These are phyloP conservation scores for Melitaea athalia DNA, from an alignment of 2,888 invertebrate genomes.

Conservation along the genomic window DNA sequence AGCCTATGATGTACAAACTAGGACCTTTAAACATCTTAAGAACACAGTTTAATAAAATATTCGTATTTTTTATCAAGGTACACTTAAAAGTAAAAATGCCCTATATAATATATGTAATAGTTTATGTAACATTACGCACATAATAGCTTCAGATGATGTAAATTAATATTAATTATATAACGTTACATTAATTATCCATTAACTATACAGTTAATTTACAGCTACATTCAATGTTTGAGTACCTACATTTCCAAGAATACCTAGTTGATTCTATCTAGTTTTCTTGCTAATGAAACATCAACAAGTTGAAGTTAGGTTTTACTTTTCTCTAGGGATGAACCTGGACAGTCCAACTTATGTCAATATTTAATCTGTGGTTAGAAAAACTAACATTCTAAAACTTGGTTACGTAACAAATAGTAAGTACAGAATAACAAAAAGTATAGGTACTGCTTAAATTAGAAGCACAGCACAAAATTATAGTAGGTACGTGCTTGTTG, in stretches of 20 bases:
- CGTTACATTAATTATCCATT: background rate
- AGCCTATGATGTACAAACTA: too few species aligned
- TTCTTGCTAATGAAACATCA: constrained; percentile 6
- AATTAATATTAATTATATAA: too few species aligned
- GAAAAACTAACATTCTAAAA: background rate
- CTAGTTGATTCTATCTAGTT: constrained; percentile 1
- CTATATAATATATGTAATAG: too few species aligned
- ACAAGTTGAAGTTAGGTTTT: constrained; percentile 8
- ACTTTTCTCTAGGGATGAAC: background rate
- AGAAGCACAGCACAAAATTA: too few species aligned
- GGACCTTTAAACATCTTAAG: too few species aligned
- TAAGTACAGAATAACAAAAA: background rate
- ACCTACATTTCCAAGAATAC: background rate
- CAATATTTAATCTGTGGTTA: background rate
- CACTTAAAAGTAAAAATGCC: too few species aligned
- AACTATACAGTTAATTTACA: background rate
- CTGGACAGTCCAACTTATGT: background rate
- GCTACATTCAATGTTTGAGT: constrained; percentile 5
- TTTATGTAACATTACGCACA: too few species aligned
- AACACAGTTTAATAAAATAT: too few species aligned
- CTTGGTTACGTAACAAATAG: background rate
- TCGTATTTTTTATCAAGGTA: too few species aligned
- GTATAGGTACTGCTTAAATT: too few species aligned
- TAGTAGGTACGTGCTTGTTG: too few species aligned
- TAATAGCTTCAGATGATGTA: too few species aligned